Base-by-base conservation (phyloP, 2,888 invertebrate species). In the Orthonevra nobilis region DNA sequence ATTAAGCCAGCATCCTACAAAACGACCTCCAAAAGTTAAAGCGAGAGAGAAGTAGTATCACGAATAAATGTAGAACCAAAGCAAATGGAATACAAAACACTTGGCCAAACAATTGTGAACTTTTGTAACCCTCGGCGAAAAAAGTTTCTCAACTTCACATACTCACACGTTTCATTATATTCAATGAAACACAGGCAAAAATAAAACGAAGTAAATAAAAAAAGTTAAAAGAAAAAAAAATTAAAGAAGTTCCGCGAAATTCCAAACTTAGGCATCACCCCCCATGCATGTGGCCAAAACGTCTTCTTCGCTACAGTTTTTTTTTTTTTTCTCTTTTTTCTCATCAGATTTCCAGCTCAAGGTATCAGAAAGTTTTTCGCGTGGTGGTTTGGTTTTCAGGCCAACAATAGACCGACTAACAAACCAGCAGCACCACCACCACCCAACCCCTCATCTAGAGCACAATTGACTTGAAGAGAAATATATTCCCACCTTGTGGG, bases 41-140 rank as follows among this genome's bases (percentile, higher is more conserved):
- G n/a, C n/a, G n/a, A n/a, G n/a, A n/a, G n/a, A 52, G 48, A 63
- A 60, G 40, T 20, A 54, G 38, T 32, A 61, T 50, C 54, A 69
- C 61, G 66, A 73, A 60, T 54, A 66, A 48, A n/a, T n/a, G n/a
- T n/a, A n/a, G 52, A 69, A 9, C 48, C 52, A 7, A 17, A 40
- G 14, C 20, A 44, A 58, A 64, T 17, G n/a, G 52, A 30, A 69
- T 23, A 73, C 50, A 66, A 52, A 79, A 73, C 66, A 56, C 66
- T 68, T 73, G 73, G 56, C 56, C 79, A 79, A 79, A 79, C 79
- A 79, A 73, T 79, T 79, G 73, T 23, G 61, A 79, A 79, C 73
- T 79, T 73, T 75, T 60, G 56, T 42, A 42, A 32, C 28, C 38
- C 26, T 30, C 30, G n/a, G 28, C 12, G 5, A 12, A 12, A 40